These are phyloP conservation scores for Ophraella communa DNA, from an alignment of 2,888 invertebrate genomes.

Conservation along the genomic window DNA sequence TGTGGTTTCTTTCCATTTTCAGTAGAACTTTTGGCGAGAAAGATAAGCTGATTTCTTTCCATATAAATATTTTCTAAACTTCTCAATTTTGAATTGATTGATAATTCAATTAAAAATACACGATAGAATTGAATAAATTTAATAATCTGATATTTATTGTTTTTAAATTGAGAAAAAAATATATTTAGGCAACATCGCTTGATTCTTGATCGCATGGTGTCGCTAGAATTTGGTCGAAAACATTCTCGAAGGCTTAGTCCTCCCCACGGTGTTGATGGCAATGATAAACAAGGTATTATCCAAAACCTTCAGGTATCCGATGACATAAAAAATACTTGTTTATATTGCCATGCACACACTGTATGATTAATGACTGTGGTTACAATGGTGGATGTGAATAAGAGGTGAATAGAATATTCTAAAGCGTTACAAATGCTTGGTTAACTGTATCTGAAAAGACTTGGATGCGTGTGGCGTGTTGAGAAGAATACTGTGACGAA, in stretches of 20 bases:
- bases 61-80: no score
- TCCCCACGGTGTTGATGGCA: conserved; percentile 61
- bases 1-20: no score
- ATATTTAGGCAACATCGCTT: background rate
- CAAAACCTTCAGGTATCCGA: conserved; percentile 60
- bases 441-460: conserved; percentile 34
- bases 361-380: conserved; percentile 59
- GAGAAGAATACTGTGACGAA: conserved; percentile 23
- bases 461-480: conserved; percentile 6
- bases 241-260: conserved; percentile 49
- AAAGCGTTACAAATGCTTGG: conserved; percentile 51
- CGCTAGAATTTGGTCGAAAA: background rate
- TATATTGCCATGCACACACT: conserved; percentile 59
- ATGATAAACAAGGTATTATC: conserved; percentile 61
- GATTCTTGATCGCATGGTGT: background rate
- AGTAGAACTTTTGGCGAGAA: no score
- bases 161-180: background rate
- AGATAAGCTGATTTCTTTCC: no score
- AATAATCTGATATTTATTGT: background rate
- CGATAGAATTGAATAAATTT: no score
- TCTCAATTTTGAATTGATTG: no score
- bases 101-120: no score
- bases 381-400: conserved; percentile 48
- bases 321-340: conserved; percentile 64
- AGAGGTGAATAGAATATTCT: conserved; percentile 35